Base-by-base conservation (phyloP, 2,797 vertebrate genomes). In the Serranus cabrilla region DNA sequence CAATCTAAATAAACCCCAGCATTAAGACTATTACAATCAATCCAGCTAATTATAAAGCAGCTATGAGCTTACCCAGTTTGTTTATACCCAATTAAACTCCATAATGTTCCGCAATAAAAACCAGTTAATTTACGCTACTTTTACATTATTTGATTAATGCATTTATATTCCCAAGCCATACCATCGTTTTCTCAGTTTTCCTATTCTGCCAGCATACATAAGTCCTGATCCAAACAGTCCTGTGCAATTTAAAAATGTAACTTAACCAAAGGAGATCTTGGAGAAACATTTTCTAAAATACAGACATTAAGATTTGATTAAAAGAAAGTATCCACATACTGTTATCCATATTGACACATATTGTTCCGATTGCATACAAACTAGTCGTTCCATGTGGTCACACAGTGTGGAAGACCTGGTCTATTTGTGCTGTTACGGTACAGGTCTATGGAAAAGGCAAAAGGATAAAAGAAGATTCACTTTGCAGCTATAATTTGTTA, bases 1-100 rank as follows among this genome's bases (percentile, higher is more conserved):
- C 18, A 45, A 14, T 73, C 42, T 72, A 61, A 55, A 62, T 57
- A 52, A 68, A 64, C 37, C 11, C 3, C 16, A 57, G 11, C 51
- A 51, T 50, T 52, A 34, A 43, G 17, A 9, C 51, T 31, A 21
- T 58, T 51, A 20, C 5, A 43, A 40, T 39, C n/a, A n/a, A n/a
- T 68, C 58, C 12, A 25, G 14, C 11, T 52, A 42, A 70, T 74
- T 66, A 40, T 7, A 59, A 39, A 11, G 13, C 4, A 21, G 68
- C 47, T 42, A 9, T 2, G 14, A 8, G 18, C 12, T 37, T 2
- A 31, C 34, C 39, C 66, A 31, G 17, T 46, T 64, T 52, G 12
- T 52, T 56, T 40, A 13, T 21, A 42, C 10, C 40, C 25, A 4
- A 58, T 71, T 74, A 34, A 40, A 49, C 13, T 47, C 2, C 0